A percentile compares a stretch with the other conserved stretches of the same genome.
Conservation (phyloP, 2,113 vertebrate genomes). For the Nannospalax galili region DNA sequence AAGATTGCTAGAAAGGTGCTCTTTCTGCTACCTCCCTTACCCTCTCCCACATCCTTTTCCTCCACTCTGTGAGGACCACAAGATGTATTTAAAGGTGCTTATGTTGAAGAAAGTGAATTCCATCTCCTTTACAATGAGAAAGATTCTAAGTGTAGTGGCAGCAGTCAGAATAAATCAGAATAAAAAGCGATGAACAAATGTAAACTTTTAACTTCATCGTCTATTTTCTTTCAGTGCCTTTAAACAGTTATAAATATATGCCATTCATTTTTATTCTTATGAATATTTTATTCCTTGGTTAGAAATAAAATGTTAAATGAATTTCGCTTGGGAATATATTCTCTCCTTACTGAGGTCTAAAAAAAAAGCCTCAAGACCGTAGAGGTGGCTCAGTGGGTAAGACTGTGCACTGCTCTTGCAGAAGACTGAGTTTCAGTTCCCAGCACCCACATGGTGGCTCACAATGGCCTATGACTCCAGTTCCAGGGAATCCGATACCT, state of each 20-base stretch:
- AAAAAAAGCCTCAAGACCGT: background rate
- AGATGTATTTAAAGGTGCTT: slow-evolving; percentile 18
- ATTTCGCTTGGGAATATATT: slow-evolving; percentile 43
- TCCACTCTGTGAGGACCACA: background rate
- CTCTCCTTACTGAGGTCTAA: background rate
- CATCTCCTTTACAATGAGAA: background rate
- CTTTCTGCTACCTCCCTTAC: slow-evolving; percentile 42
- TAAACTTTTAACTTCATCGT: slow-evolving; percentile 17
- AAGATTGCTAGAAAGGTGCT: slow-evolving; percentile 31
- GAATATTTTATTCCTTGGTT: slow-evolving; percentile 33
- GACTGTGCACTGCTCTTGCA: background rate
- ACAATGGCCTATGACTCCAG: background rate
- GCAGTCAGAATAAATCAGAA: slow-evolving; percentile 24
- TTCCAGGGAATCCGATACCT: background rate
- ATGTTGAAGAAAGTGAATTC: slow-evolving; percentile 37
- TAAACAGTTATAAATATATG: slow-evolving; percentile 7
- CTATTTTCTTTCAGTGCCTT: slow-evolving; percentile 44
- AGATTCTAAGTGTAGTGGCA: background rate
- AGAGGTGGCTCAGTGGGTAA: background rate
- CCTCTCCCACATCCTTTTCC: background rate
- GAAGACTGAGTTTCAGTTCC: background rate
- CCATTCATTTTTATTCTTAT: background rate
- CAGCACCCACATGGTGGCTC: background rate
- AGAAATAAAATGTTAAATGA: slow-evolving; percentile 11
- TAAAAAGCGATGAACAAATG: background rate